Evolutionary conservation across 2,797 vertebrate genomes (phyloP).

Genomic region (Melanotaenia nigrans): DNA sequence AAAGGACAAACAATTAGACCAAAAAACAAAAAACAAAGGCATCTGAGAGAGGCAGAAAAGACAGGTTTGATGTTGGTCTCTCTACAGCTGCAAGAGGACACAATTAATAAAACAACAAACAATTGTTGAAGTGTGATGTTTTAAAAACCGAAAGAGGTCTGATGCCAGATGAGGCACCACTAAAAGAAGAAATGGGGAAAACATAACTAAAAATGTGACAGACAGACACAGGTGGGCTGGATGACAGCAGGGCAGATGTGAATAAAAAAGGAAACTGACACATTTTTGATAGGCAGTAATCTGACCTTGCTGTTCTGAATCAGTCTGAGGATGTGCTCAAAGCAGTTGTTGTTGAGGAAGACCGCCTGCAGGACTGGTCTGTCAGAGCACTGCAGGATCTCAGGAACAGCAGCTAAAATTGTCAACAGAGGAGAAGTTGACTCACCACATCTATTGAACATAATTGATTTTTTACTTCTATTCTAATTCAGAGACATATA

Average conservation of each 20-base stretch:
- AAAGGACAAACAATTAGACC: conserved; percentile 63
- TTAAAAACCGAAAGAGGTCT: conserved; percentile 19
- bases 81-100: conserved; percentile 16
- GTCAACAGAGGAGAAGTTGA: conserved; percentile 32
- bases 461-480: conserved; percentile 20
- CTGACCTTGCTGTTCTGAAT: conserved; percentile 98
- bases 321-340: conserved; percentile 95
- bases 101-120: not conserved
- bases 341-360: conserved; percentile 99
- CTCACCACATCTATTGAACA: conserved; percentile 26
- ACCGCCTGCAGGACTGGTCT: conserved; percentile 92
- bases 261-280: conserved; percentile 28
- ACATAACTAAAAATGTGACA: conserved; percentile 28
- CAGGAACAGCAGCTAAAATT: conserved; percentile 89
- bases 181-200: conserved; percentile 22
- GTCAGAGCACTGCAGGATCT: conserved; percentile 94
- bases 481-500: conserved; percentile 6
- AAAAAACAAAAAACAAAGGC: conserved; percentile 14
- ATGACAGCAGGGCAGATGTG: conserved; percentile 9
- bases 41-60: conserved; percentile 23
- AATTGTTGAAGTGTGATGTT: conserved; percentile 15
- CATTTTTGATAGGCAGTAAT: conserved; percentile 10
- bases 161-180: conserved; percentile 19
- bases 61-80: conserved; percentile 20
- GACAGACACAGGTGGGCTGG: conserved; percentile 24